phyloP scores from a whole-genome alignment of 2,113 vertebrate species.

The Oreotragus oreotragus region DNA sequence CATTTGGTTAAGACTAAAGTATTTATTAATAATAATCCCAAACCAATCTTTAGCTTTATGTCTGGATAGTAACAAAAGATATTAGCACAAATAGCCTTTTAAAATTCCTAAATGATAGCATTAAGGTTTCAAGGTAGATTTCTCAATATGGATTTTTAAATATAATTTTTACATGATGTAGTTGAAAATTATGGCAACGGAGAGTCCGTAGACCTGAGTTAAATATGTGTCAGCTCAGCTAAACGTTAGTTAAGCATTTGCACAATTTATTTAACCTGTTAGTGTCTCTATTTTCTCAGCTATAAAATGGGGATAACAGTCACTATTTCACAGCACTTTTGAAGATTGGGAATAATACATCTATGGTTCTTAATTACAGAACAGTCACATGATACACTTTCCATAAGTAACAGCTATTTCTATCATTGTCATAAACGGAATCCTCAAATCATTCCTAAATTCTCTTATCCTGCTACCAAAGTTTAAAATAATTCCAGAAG shows the following conservation, averaged over 20 bases:
- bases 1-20: neutral
- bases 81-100: neutral
- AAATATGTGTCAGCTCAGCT: neutral
- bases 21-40: neutral
- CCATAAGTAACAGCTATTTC: neutral
- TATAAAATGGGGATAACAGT: neutral
- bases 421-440: neutral
- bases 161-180: neutral
- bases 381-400: neutral
- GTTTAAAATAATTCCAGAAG: neutral
- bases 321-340: neutral
- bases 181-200: neutral
- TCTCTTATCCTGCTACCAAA: neutral
- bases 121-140: neutral
- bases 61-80: neutral
- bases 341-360: neutral
- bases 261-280: neutral
- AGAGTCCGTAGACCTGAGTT: neutral
- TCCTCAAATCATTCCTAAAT: neutral
- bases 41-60: neutral
- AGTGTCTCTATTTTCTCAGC: neutral
- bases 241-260: neutral
- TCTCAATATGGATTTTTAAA: neutral
- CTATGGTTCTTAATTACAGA: neutral
- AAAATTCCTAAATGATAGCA: neutral